Evolutionary conservation across 2,888 invertebrate species (phyloP).

Genomic region (Pseudococcus viburni): DNA sequence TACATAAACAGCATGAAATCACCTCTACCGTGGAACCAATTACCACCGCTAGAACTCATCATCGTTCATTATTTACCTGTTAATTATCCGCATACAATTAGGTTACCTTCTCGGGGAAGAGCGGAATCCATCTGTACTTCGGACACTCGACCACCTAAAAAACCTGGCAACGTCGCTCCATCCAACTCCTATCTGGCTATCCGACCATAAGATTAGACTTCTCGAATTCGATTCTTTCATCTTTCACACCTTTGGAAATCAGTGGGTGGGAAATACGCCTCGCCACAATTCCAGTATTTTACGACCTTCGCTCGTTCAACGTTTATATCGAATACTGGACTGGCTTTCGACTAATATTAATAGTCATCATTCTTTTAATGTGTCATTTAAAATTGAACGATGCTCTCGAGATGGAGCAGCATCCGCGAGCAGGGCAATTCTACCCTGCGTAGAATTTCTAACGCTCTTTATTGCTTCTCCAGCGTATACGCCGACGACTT

Average conservation of each 20-base stretch:
- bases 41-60: not conserved
- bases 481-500: not conserved
- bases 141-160: not conserved
- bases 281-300: not conserved
- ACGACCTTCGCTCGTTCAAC: slow-evolving; percentile 27
- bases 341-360: slow-evolving; percentile 60
- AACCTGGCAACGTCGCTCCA: not conserved
- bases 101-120: not conserved
- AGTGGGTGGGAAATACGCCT: slow-evolving; percentile 61
- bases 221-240: slow-evolving; percentile 53
- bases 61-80: slow-evolving; percentile 1
- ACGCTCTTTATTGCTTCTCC: slow-evolving; percentile 35
- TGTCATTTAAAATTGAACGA: slow-evolving; percentile 61
- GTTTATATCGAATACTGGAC: not conserved
- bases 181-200: not conserved
- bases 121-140: not conserved
- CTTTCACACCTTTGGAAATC: slow-evolving; percentile 60
- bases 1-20: not conserved
- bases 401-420: not conserved
- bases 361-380: slow-evolving; percentile 63
- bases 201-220: not conserved
- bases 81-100: not conserved
- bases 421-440: not conserved
- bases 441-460: slow-evolving; percentile 1
- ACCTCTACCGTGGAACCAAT: not conserved